Base-by-base conservation (phyloP, 2,888 invertebrate species). In the Thecocarcelia acutangulata region DNA sequence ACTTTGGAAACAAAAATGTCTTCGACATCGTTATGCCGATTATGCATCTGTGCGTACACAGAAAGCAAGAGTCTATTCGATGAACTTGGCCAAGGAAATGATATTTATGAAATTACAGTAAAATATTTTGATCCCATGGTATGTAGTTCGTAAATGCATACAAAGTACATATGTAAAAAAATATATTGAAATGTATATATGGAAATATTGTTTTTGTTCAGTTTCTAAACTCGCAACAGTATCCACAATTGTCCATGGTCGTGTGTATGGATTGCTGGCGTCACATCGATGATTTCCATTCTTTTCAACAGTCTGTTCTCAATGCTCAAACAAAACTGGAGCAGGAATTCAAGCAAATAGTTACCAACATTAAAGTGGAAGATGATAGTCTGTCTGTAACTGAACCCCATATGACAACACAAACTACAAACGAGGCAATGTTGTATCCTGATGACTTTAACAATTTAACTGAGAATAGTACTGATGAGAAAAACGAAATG, bases 101-200 rank as follows among this genome's bases (percentile, higher is more conserved):
- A 80, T 13, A 42, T 80, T 2, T 80, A 80, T 28, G 81, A 81
- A 64, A 77, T 77, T 46, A 81, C 77, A 44, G 73, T 81, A 0
- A 81, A 81, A 64, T 81, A 81, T 59, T 81, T 81, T 28, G 81
- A 81, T 46, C 80, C 80, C 0, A 80, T 80, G 58, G 80, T 80
- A 72, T 15, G 75, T n/a, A n/a, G n/a, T 73, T 24, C 24, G 24
- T 24, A 24, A 24, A 24, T 24, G 28, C 6, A 68, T 2, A 33
- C 11, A 50, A 19, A 17, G 6, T 9, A 21, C 17, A 0, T 2
- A 44, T 8, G 40, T 48, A 5, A 17, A 28, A 52, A 24, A 70
- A 19, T 13, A 9, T 40, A 37, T 17, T 24, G 15, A 21, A 3
- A 6, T 44, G 13, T 54, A 1, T 48, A 11, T 24, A 33, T n/a